These are phyloP conservation scores for Plotosus lineatus DNA, from an alignment of 2,113 vertebrate species.

Conservation along the genomic window DNA sequence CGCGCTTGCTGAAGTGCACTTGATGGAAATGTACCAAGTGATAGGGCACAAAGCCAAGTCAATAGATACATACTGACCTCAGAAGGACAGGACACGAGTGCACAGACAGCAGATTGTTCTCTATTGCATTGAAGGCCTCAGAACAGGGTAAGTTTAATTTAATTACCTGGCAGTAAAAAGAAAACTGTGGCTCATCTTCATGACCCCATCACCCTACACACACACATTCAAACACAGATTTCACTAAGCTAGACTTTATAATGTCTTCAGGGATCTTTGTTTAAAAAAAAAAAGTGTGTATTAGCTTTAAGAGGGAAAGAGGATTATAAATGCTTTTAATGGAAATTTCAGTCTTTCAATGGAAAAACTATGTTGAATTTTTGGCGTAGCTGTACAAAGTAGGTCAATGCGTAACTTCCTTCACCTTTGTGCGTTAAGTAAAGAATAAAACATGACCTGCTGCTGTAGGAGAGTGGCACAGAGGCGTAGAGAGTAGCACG, in stretches of 20 bases:
- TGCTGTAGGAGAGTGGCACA: neutral
- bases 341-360: neutral
- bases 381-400: too few species aligned
- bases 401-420: neutral
- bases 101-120: slow-evolving; percentile 63
- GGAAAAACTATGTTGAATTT: too few species aligned
- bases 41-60: slow-evolving; percentile 35
- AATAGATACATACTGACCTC: slow-evolving; percentile 57
- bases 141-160: slow-evolving; percentile 71
- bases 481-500: too few species aligned
- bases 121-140: slow-evolving; percentile 67
- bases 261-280: neutral
- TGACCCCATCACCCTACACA: neutral
- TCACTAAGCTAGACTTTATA: neutral
- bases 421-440: neutral
- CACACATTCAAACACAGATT: slow-evolving; percentile 20
- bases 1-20: neutral
- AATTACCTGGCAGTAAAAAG: slow-evolving; percentile 68
- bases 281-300: neutral
- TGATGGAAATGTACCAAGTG: neutral
- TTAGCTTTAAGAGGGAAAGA: neutral
- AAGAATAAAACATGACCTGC: neutral
- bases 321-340: neutral
- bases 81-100: slow-evolving; percentile 51
- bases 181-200: slow-evolving; percentile 14